A percentile compares a stretch with the other conserved stretches of the same genome.
Evolutionary conservation across 2,888 invertebrate species (phyloP).

Genomic region (Nemotelus nigrinus): DNA sequence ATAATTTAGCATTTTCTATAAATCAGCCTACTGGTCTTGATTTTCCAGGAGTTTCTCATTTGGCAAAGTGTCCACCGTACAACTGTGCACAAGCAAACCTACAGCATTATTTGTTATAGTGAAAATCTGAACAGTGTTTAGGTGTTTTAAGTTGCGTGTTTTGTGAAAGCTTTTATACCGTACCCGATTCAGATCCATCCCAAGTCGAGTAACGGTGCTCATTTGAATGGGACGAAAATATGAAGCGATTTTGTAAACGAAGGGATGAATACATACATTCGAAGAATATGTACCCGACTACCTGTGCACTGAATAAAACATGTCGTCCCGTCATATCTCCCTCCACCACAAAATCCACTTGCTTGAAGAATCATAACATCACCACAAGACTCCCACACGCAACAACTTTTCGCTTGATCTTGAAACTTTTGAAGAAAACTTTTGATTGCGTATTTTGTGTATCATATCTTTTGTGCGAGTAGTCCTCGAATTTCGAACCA

Average conservation of each 20-base stretch:
- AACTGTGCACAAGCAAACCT: too few species aligned
- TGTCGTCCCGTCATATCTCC: background rate
- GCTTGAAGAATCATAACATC: slow-evolving; percentile 8
- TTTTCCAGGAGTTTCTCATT: too few species aligned
- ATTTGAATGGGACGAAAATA: background rate
- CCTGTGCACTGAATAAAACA: slow-evolving; percentile 31
- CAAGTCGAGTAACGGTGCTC: background rate
- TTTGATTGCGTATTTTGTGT: slow-evolving; percentile 31
- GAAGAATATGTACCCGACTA: background rate
- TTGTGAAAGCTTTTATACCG: too few species aligned
- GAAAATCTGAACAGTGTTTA: too few species aligned
- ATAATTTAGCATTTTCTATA: too few species aligned
- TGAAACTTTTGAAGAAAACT: slow-evolving; percentile 34
- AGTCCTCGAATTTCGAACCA: background rate
- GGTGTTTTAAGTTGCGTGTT: too few species aligned
- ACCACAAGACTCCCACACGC: background rate
- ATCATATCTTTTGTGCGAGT: background rate
- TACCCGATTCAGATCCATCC: too few species aligned
- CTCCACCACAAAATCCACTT: background rate
- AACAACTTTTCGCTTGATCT: background rate
- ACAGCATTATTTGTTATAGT: too few species aligned
- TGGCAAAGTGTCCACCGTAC: too few species aligned
- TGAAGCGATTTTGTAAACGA: background rate
- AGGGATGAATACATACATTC: background rate
- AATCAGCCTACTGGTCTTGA: too few species aligned